phyloP scores from a whole-genome alignment of 2,888 invertebrate genomes.

The Fabriciana adippe region DNA sequence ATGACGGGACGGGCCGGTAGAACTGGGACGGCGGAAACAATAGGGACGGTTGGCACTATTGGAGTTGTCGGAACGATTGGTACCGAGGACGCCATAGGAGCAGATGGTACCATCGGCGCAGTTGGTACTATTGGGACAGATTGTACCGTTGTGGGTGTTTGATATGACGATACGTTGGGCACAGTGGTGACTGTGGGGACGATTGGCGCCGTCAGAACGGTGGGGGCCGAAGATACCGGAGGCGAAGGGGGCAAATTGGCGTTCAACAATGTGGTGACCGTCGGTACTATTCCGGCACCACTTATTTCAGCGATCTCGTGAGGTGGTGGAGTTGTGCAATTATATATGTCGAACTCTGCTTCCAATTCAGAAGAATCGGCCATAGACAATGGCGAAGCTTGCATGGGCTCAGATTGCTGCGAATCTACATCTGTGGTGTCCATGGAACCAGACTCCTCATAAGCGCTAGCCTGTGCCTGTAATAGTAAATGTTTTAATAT shows the following conservation, averaged over 20 bases:
- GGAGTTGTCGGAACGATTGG: not conserved
- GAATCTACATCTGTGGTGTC: not conserved
- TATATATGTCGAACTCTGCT: not conserved
- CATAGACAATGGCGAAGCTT: not conserved
- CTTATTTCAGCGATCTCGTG: not conserved
- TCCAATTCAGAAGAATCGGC: constrained; percentile 1
- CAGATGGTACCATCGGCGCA: not conserved
- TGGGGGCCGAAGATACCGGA: no score
- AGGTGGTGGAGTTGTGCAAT: not conserved
- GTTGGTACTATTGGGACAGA: not conserved
- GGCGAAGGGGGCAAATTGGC: not conserved
- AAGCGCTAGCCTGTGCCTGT: no score
- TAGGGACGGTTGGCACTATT: constrained; percentile 1
- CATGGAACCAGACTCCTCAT: not conserved
- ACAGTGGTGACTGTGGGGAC: constrained; percentile 2
- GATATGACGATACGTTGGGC: not conserved
- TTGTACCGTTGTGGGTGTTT: not conserved
- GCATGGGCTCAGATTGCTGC: not conserved
- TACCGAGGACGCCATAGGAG: not conserved
- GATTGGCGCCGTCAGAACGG: not conserved
- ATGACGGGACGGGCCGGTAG: not conserved
- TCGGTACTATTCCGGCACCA: not conserved
- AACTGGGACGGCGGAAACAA: not conserved
- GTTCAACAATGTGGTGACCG: not conserved
- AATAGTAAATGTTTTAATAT: no score